Percentiles rank a stretch among this genome's conserved stretches.
phyloP scores from a whole-genome alignment of 2,113 vertebrate species.

The Syrmaticus mikado region DNA sequence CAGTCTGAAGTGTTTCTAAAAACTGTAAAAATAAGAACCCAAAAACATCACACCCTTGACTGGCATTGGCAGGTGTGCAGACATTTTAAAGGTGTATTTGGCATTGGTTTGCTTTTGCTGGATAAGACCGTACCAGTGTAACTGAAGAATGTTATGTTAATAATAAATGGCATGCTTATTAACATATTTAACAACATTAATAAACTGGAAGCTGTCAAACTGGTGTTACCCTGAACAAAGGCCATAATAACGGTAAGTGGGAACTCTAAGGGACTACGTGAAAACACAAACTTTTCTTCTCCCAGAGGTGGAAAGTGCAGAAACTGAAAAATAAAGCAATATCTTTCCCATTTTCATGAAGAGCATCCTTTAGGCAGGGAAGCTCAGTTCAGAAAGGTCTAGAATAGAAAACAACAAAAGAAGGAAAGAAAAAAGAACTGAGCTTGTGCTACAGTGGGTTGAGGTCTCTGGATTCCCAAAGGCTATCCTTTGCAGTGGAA shows the following conservation, averaged over 20 bases:
- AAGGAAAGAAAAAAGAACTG: neutral
- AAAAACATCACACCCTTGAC: constrained; percentile 48
- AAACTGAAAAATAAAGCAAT: neutral
- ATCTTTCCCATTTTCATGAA: neutral
- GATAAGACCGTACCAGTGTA: constrained; percentile 40
- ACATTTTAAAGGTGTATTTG: constrained; percentile 29
- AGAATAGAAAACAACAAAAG: neutral
- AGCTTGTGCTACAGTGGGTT: neutral
- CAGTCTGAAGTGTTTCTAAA: constrained; percentile 57
- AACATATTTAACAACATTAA: constrained; percentile 59
- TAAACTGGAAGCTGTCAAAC: constrained; percentile 50
- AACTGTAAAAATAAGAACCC: constrained; percentile 42
- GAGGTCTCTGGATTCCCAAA: neutral
- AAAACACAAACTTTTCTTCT: constrained; percentile 33
- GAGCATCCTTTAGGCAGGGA: neutral
- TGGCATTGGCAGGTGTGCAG: constrained; percentile 48
- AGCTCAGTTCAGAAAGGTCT: neutral
- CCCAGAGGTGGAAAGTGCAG: neutral
- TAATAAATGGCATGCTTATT: constrained; percentile 58
- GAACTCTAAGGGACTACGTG: neutral
- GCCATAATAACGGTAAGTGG: constrained; percentile 13
- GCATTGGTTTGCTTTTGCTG: constrained; percentile 57
- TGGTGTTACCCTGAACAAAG: constrained; percentile 45
- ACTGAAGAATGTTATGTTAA: constrained; percentile 63
- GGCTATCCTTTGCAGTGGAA: neutral